Conservation (phyloP, 1,140 invertebrate genomes). For the Tetraneura akinire region DNA sequence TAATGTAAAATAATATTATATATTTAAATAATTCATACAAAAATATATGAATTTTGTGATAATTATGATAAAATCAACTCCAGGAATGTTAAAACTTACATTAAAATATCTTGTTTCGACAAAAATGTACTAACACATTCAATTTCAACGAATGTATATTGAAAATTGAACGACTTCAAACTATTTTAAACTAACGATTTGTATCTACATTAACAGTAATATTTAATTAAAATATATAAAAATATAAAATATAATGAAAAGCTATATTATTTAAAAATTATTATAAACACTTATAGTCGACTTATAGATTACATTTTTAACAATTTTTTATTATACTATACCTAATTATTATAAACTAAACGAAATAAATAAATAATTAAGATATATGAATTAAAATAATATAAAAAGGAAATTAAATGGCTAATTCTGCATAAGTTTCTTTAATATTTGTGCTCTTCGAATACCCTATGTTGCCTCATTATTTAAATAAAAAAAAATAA, state of each 20-base stretch:
- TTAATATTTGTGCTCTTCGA: conserved; percentile 23
- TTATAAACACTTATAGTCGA: not conserved
- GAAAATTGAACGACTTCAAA: too few relatives aligned
- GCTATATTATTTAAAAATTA: not conserved
- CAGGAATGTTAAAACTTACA: too few relatives aligned
- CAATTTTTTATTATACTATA: not conserved
- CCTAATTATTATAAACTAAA: too few relatives aligned
- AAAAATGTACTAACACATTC: too few relatives aligned
- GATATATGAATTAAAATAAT: not conserved
- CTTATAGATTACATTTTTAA: not conserved
- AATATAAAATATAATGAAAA: not conserved
- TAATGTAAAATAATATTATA: too few relatives aligned
- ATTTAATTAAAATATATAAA: too few relatives aligned
- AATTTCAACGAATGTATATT: too few relatives aligned
- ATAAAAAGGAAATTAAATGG: conserved; percentile 15
- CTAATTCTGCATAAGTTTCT: conserved; percentile 26
- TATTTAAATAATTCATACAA: too few relatives aligned
- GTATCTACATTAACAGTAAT: too few relatives aligned
- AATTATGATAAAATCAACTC: too few relatives aligned
- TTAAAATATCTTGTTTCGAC: not conserved
- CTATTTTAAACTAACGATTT: too few relatives aligned
- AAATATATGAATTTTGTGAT: too few relatives aligned
- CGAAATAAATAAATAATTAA: not conserved
- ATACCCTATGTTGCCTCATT: conserved; percentile 42
- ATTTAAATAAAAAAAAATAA: conserved; percentile 42